These are phyloP conservation scores for Falco columbarius DNA, from an alignment of 2,797 vertebrate species.

Conservation along the genomic window DNA sequence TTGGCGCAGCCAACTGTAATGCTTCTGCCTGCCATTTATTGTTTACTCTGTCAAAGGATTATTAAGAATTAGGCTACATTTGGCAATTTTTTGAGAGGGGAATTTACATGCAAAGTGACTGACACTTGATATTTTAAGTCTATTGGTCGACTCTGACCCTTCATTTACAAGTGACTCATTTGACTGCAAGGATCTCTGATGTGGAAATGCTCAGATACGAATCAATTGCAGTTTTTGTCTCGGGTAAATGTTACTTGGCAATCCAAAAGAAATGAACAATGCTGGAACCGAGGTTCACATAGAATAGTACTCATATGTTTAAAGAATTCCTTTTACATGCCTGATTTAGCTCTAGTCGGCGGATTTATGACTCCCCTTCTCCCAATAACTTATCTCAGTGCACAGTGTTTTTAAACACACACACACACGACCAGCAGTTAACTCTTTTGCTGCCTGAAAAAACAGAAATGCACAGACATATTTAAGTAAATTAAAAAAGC, in stretches of 20 bases:
- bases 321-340: conserved; percentile 61
- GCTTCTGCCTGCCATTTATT: conserved; percentile 55
- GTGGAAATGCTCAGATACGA: conserved; percentile 62
- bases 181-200: conserved; percentile 63
- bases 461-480: neutral
- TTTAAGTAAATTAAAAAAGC: neutral
- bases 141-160: conserved; percentile 61
- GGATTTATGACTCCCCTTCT: conserved; percentile 64
- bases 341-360: conserved; percentile 52
- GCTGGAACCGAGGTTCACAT: conserved; percentile 21
- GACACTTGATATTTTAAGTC: conserved; percentile 65
- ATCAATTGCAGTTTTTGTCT: conserved; percentile 71
- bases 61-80: conserved; percentile 47
- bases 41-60: conserved; percentile 61
- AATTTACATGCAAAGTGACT: conserved; percentile 47
- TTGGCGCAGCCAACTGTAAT: conserved; percentile 65
- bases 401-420: conserved; percentile 34
- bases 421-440: conserved; percentile 47
- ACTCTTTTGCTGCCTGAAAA: conserved; percentile 56
- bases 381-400: conserved; percentile 55
- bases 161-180: conserved; percentile 62
- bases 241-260: conserved; percentile 59
- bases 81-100: conserved; percentile 2
- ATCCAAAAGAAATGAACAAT: conserved; percentile 44
- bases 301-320: conserved; percentile 59